These are phyloP conservation scores for Smithornis capensis DNA, from an alignment of 2,113 vertebrate genomes.

Conservation along the genomic window DNA sequence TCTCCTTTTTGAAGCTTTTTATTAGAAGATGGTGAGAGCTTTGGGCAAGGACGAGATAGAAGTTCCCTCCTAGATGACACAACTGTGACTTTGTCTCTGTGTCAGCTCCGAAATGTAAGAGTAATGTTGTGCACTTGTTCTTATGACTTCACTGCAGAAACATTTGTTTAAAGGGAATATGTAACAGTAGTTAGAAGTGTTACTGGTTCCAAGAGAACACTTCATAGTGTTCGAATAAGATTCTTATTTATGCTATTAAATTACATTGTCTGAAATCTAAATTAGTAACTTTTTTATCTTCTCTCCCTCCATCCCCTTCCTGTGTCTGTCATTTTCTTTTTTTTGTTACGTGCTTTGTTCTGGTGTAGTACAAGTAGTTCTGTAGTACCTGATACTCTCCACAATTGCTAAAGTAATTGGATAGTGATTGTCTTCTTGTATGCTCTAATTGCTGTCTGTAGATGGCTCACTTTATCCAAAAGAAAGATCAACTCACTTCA, in stretches of 20 bases:
- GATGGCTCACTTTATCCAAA: neutral
- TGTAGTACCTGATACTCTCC: neutral
- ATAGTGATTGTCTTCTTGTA: neutral
- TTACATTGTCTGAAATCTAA: neutral
- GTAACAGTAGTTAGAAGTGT: neutral
- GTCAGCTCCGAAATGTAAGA: slow-evolving; percentile 92
- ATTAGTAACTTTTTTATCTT: neutral
- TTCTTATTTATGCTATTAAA: neutral
- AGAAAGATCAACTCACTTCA: neutral
- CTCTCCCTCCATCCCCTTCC: neutral
- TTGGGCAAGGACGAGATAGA: slow-evolving; percentile 91
- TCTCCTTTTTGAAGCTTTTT: slow-evolving; percentile 79
- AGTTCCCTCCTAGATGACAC: slow-evolving; percentile 95
- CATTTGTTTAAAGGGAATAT: neutral
- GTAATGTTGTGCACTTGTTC: neutral
- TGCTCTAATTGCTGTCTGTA: neutral
- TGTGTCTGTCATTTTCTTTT: neutral
- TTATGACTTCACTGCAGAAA: neutral
- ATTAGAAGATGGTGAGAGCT: slow-evolving; percentile 94
- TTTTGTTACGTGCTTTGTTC: neutral
- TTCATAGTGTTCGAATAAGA: rapidly evolving
- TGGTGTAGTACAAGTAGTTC: neutral
- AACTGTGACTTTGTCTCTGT: slow-evolving; percentile 90
- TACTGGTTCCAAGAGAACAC: neutral
- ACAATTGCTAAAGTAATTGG: neutral